These are phyloP conservation scores for Eristalis intricaria DNA, from an alignment of 2,888 invertebrate genomes.

Conservation along the genomic window DNA sequence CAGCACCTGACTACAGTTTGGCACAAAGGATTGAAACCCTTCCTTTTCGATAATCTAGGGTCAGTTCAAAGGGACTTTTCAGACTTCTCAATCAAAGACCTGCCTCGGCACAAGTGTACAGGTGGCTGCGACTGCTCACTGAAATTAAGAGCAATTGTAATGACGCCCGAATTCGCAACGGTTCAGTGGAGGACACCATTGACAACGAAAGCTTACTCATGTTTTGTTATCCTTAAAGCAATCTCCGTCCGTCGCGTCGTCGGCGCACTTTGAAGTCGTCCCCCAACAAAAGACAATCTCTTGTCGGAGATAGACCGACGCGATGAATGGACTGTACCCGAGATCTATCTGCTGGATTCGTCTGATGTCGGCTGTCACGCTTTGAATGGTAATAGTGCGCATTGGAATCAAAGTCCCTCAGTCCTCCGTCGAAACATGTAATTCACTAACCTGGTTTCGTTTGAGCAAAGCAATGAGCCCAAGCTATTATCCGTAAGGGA, in stretches of 20 bases:
- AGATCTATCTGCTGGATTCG: not conserved
- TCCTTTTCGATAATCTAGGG: too few relatives aligned
- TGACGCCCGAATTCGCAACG: not conserved
- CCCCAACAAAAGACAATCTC: not conserved
- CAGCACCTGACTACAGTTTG: too few relatives aligned
- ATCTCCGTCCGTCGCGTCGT: not conserved
- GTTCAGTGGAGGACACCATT: not conserved
- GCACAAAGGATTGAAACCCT: too few relatives aligned
- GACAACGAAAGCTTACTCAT: not conserved
- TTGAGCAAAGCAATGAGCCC: not conserved
- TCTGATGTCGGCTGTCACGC: constrained; percentile 31
- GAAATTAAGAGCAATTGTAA: constrained; percentile 3
- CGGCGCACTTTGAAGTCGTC: not conserved
- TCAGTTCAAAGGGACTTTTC: not conserved
- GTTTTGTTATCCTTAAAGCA: not conserved
- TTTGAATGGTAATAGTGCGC: constrained; percentile 60
- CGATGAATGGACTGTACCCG: constrained; percentile 5
- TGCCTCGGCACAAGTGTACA: not conserved
- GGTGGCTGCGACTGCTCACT: not conserved
- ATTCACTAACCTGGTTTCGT: constrained; percentile 59
- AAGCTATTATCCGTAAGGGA: not conserved
- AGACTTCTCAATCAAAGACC: not conserved
- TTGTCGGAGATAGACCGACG: not conserved
- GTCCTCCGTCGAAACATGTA: constrained; percentile 28
- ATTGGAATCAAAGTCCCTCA: constrained; percentile 31